Evolutionary conservation across 2,113 vertebrate species (phyloP), one percentile per base, ranked within the genome.

Genomic region (Toxotes chatareus): DNA sequence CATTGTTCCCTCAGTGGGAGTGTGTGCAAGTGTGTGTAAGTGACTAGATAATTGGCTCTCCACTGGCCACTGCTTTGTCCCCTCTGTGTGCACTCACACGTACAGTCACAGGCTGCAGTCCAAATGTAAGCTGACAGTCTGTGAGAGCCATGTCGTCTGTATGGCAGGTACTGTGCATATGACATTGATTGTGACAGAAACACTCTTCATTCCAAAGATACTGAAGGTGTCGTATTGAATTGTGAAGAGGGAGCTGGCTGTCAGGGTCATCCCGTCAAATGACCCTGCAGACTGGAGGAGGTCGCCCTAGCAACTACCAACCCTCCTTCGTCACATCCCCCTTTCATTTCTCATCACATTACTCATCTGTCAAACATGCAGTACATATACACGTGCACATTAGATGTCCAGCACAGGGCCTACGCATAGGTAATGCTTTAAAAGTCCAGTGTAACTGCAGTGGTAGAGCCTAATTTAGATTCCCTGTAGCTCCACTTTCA

Each of bases 41-140:
- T 64, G 47, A 83, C 76, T 84, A 77, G 47, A 68, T 86, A 89
- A 91, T 85, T 85, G 80, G 77, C 79, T 75, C 77, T 82, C 56
- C 77, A 69, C 65, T 56, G 73, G 49, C 66, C 51, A 47, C 57
- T 27, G 66, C 64, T 61, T 32, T 47, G 64, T 72, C 23, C 76
- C 69, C 34, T 80, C 55, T 76, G 34, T 63, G 61, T 62, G 51
- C 63, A 75, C 67, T 78, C 76, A 65, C 67, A 51, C 40, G 27
- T 76, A 62, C 71, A 81, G 46, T 75, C 61, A 27, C 40, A 61
- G 16, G 40, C 82, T 47, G 62, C 13, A 31, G 64, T 72, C 62
- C 23, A 36, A 62, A 80, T 34, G 55, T 42, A 38, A 62, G 57
- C 73, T n/a, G 80, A 56, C 31, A 40, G 51, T 66, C 47, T 31